These are phyloP conservation scores for Pammene fasciana DNA, from an alignment of 2,888 invertebrate species.

Conservation along the genomic window DNA sequence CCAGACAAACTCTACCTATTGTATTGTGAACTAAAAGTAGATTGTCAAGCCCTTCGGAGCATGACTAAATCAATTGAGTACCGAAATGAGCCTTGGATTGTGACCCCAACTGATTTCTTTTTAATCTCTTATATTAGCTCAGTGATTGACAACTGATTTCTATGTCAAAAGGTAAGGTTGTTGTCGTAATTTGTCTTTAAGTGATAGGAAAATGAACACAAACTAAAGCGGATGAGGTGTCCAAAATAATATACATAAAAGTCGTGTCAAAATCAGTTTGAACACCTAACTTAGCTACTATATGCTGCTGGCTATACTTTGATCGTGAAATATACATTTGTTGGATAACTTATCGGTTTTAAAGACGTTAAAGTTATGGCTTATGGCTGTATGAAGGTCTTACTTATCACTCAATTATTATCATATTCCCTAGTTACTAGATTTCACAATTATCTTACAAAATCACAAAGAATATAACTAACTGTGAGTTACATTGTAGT, in stretches of 20 bases:
- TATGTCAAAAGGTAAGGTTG: conserved; percentile 16
- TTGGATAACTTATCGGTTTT: neutral
- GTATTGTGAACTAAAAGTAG: conserved; percentile 1
- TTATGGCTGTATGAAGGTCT: neutral
- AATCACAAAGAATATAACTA: neutral
- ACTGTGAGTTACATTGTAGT: neutral
- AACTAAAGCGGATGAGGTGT: neutral
- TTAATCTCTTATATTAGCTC: conserved; percentile 41
- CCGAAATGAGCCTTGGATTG: conserved; percentile 45
- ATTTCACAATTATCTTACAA: conserved; percentile 15
- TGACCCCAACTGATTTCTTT: conserved; percentile 43
- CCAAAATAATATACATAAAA: neutral
- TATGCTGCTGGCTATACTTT: no score
- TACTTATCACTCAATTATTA: neutral
- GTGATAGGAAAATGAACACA: neutral
- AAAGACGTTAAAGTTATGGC: neutral
- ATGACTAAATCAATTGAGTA: conserved; percentile 23
- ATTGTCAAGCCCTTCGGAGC: conserved; percentile 27
- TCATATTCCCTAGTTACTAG: neutral
- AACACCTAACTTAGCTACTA: no score
- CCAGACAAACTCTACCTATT: no score
- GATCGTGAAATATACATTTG: no score
- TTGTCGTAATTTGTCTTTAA: neutral
- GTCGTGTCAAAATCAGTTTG: no score
- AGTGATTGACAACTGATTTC: conserved; percentile 43